Base-by-base conservation (phyloP, 2,797 vertebrate genomes). In the Cossypha caffra region DNA sequence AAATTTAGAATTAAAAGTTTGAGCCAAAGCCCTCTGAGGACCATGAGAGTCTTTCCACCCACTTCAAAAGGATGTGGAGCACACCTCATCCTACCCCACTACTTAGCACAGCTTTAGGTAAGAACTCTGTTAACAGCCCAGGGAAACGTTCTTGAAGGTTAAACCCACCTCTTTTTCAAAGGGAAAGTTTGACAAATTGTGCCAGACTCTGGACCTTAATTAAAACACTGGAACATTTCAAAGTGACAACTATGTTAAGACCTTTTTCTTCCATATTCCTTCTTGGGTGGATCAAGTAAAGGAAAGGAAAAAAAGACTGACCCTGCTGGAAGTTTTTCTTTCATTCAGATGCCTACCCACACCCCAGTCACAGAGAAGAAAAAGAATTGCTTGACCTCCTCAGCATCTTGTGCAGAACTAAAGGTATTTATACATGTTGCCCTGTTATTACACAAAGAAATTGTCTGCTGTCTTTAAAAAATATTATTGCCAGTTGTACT, bases 221-320 rank as follows among this genome's bases (percentile, higher is more conserved):
- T 97, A 96, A 97, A 95, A 94, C 89, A 90, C 86, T 94, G 84
- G 77, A 93, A 94, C 62, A 91, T 95, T 95, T 96, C 94, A 94
- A 97, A 95, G 62, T 87, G 57, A 55, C 67, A 91, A 91, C 79
- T 79, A 25, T 40, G 50, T 93, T 77, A 68, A 80, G 17, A 28
- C 5, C 13, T 55, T 16, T 80, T 62, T 64, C 47, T 43, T 61
- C 11, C 57, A 3, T 94, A 28, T 63, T 90, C n/a, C 16, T 83
- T 58, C 71, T 68, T 62, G 81, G 69, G 68, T 68, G 68, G 81
- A 86, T 88, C 93, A 93, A 89, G 40, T 55, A 52, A 79, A 90
- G 13, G 31, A 73, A 80, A 91, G 63, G 20, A 51, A 72, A 69
- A 69, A 90, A 88, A 76, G 17, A 61, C 1, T 0, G 0, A 37